These are phyloP conservation scores for Adelosebastes latens DNA, from an alignment of 2,797 vertebrate species.

Conservation along the genomic window DNA sequence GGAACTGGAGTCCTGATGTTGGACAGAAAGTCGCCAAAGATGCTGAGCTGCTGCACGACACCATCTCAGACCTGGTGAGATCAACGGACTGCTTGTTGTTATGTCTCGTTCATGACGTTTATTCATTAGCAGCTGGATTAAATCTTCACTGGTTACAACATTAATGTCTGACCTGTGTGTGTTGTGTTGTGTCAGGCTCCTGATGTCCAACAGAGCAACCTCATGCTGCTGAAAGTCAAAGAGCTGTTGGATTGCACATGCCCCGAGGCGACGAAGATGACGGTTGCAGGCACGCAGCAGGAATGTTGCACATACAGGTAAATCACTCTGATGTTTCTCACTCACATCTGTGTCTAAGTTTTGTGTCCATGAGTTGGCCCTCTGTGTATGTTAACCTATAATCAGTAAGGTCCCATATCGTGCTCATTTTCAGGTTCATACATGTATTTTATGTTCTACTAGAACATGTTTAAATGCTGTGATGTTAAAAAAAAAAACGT, in stretches of 20 bases:
- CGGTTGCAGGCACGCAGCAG: background rate
- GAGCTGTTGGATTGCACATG: constrained; percentile 43
- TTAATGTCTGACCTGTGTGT: background rate
- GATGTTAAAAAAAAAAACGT: no score
- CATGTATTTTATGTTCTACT: no score
- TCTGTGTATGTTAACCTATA: background rate
- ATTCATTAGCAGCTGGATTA: background rate
- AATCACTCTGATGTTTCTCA: background rate
- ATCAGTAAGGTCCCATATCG: no score
- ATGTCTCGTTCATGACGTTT: background rate
- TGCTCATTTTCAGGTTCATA: no score
- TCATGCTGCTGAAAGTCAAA: constrained; percentile 33
- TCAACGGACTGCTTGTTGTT: background rate
- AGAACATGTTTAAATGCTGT: no score
- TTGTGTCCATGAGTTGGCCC: background rate
- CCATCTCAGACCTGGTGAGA: constrained; percentile 61
- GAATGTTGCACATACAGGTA: constrained; percentile 46
- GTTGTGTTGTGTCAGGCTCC: constrained; percentile 44
- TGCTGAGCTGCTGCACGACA: constrained; percentile 32
- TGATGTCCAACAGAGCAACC: constrained; percentile 22
- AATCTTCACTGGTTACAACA: background rate
- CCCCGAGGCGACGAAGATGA: constrained; percentile 28
- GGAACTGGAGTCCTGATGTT: constrained; percentile 48
- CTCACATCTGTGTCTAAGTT: background rate
- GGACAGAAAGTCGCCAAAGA: constrained; percentile 34